phyloP scores from a whole-genome alignment of 2,888 invertebrate species.

The Gymnoscelis rufifasciata region DNA sequence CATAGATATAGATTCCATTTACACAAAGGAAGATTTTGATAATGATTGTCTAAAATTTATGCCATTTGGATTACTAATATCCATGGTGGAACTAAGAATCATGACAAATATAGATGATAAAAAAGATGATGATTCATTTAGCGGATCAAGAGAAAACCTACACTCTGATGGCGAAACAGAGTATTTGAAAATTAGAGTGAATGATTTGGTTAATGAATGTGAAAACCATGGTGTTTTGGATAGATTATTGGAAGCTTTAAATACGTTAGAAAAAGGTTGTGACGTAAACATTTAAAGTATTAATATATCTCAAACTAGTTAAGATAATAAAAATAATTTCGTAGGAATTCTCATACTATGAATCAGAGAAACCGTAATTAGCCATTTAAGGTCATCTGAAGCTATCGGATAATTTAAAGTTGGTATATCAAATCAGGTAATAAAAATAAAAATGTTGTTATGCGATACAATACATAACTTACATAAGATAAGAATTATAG shows the following conservation, averaged over 20 bases:
- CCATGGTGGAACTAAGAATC: conserved; percentile 54
- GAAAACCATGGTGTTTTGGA: conserved; percentile 49
- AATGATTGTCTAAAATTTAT: conserved; percentile 45
- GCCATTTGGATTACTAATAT: conserved; percentile 54
- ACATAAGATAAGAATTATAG: too few relatives aligned
- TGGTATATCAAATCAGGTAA: too few relatives aligned
- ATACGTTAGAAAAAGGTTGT: conserved; percentile 10
- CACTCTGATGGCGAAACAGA: conserved; percentile 17
- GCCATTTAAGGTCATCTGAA: too few relatives aligned
- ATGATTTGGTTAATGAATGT: conserved; percentile 57
- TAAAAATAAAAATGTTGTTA: too few relatives aligned
- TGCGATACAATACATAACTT: too few relatives aligned
- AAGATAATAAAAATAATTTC: too few relatives aligned
- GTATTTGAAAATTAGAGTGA: conserved; percentile 42
- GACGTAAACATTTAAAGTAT: too few relatives aligned
- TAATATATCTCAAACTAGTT: too few relatives aligned
- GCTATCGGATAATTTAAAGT: too few relatives aligned
- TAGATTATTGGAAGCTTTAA: conserved; percentile 38
- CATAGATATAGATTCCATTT: conserved; percentile 44
- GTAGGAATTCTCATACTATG: too few relatives aligned
- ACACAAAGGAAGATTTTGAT: conserved; percentile 45
- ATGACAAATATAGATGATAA: conserved; percentile 36
- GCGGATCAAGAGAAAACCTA: conserved; percentile 30
- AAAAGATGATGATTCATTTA: conserved; percentile 38
- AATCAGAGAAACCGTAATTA: too few relatives aligned